phyloP scores from a whole-genome alignment of 1,140 invertebrate genomes.

The Habropoda laboriosa region DNA sequence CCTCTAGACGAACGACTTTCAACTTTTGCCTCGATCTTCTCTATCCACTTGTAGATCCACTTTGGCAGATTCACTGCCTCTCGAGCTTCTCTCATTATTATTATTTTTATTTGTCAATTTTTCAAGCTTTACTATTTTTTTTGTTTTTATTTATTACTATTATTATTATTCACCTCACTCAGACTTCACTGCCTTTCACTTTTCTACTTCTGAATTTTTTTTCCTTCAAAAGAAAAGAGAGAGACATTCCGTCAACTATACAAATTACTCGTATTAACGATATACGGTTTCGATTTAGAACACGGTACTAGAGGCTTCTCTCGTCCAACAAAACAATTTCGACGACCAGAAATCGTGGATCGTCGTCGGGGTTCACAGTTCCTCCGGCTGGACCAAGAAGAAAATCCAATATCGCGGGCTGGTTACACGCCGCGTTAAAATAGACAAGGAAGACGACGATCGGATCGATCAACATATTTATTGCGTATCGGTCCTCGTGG shows the following conservation, averaged over 20 bases:
- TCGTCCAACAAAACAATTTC: not conserved
- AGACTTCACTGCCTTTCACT: not conserved
- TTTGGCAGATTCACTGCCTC: not conserved
- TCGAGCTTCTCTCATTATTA: not conserved
- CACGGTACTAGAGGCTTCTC: not conserved
- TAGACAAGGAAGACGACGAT: not conserved
- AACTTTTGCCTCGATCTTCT: not conserved
- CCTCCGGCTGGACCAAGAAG: not conserved
- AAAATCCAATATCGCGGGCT: not conserved
- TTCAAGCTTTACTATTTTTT: not conserved
- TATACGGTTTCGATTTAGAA: not conserved
- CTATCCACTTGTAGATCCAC: not conserved
- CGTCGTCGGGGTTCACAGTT: not conserved
- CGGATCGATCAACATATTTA: constrained; percentile 43
- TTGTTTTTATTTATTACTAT: not conserved
- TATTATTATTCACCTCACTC: not conserved
- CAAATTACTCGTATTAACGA: not conserved
- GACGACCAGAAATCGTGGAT: not conserved
- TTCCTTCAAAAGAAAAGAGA: too few relatives aligned
- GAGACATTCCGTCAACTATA: not conserved
- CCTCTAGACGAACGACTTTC: constrained; percentile 4
- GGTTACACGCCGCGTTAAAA: not conserved
- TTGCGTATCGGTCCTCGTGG: constrained; percentile 70
- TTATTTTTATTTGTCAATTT: not conserved
- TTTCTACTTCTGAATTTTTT: not conserved